These are phyloP conservation scores for Aphidius colemani DNA, from an alignment of 2,888 invertebrate genomes.

Conservation along the genomic window DNA sequence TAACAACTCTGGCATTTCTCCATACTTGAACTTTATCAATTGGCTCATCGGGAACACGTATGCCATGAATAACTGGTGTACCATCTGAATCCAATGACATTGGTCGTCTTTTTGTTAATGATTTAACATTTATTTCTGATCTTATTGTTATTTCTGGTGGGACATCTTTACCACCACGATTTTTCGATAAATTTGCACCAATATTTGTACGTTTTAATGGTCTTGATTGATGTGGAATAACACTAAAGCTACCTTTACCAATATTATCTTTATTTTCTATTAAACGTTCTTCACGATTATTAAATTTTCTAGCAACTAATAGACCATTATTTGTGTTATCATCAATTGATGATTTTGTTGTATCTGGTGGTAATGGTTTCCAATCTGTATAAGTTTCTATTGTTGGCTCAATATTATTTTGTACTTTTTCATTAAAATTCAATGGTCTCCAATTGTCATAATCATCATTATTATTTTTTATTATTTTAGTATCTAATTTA, in stretches of 20 bases:
- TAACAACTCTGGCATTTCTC: conserved; percentile 87
- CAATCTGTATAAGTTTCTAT: conserved; percentile 50
- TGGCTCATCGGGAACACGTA: conserved; percentile 83
- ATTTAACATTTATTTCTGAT: conserved; percentile 68
- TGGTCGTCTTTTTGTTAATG: conserved; percentile 64
- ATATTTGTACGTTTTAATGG: conserved; percentile 49
- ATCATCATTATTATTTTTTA: conserved; percentile 37
- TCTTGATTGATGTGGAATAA: conserved; percentile 46
- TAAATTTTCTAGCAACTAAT: conserved; percentile 36
- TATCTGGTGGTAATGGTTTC: conserved; percentile 65
- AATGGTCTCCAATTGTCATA: conserved; percentile 51
- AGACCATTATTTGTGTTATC: conserved; percentile 28
- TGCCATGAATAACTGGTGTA: conserved; percentile 80
- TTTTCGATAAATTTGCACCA: conserved; percentile 53
- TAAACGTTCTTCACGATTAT: conserved; percentile 36
- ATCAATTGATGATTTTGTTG: conserved; percentile 30
- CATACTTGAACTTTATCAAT: conserved; percentile 78
- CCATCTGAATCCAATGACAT: conserved; percentile 72
- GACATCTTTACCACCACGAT: conserved; percentile 63
- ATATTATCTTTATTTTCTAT: conserved; percentile 26
- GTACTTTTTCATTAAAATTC: conserved; percentile 39
- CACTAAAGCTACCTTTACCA: conserved; percentile 33
- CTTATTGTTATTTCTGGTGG: conserved; percentile 73
- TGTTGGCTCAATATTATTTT: conserved; percentile 32
- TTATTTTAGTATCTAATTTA: conserved; percentile 18